phyloP scores from a whole-genome alignment of 2,888 invertebrate species.

The Diarsia mendica region DNA sequence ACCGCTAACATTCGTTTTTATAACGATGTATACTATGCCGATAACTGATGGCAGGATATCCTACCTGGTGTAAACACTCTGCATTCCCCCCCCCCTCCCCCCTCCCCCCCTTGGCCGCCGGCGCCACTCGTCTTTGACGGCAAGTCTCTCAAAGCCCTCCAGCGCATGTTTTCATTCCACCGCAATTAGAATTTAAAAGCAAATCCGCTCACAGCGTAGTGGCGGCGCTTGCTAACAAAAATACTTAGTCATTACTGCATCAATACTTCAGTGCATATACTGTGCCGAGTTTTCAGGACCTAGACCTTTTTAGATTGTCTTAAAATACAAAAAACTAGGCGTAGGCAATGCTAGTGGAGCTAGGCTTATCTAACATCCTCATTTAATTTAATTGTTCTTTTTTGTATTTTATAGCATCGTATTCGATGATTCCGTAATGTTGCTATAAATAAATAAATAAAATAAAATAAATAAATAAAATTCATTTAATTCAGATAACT shows the following conservation, averaged over 20 bases:
- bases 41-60: background rate
- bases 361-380: too few species aligned
- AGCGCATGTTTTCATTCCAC: conserved; percentile 40
- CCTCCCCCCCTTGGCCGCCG: conserved; percentile 1
- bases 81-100: background rate
- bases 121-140: conserved; percentile 28
- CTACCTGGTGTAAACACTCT: conserved; percentile 22
- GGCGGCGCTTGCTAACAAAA: conserved; percentile 5
- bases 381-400: too few species aligned
- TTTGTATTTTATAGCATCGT: too few species aligned
- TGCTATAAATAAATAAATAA: too few species aligned
- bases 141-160: conserved; percentile 34
- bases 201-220: conserved; percentile 31
- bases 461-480: too few species aligned
- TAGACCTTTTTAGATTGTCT: background rate
- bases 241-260: conserved; percentile 31
- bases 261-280: conserved; percentile 7
- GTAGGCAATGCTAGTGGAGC: too few species aligned
- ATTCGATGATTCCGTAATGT: too few species aligned
- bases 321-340: too few species aligned
- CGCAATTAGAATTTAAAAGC: conserved; percentile 58
- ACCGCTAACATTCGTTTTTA: too few species aligned
- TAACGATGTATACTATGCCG: background rate
- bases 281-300: background rate
- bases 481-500: too few species aligned